Evolutionary conservation across 1,140 invertebrate species (phyloP), one percentile per base, ranked within the genome.

Genomic region (Acromyrmex echinatior): DNA sequence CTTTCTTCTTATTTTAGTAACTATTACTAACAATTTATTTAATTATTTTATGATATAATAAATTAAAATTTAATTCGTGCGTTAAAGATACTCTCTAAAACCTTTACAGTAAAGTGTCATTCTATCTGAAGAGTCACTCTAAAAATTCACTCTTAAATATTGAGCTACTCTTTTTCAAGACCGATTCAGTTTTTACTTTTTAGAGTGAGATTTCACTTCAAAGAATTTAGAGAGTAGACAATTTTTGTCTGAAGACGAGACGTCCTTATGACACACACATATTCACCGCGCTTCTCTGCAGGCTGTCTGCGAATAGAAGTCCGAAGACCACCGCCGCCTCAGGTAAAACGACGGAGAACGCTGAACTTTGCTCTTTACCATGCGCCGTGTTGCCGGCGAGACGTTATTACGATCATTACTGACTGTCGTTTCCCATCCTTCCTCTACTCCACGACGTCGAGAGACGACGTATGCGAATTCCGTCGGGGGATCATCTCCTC

Each of bases 311-410:
- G 12, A 12, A 21, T 14, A 80, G 14, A 78, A 78, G 39, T 62
- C 25, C 62, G 62, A 80, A 35, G 62, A n/a, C 4, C 18, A 28
- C 4, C 63, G 63, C 1, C 12, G 28, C 28, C 63, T 63, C 70
- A 73, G 28, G 56, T 76, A 62, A n/a, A 62, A 49, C 68, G 56
- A 2, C 56, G 14, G 5, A 25, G 56, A 62, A 84, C 70, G 56
- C 56, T 76, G 70, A 84, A 84, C 80, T 84, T 84, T 84, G 80
- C 80, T 84, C 80, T 84, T 84, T 84, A 71, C 68, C 53, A 35
- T 60, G 45, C 25, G 68, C 68, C 18, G 35, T 73, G 53, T 82
- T 28, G 68, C 35, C 53, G 56, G 10, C 39, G 49, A 80, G 68
- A 82, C 56, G 18, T 82, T 82, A 82, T 73, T 82, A 74, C 68